phyloP scores from a whole-genome alignment of 2,797 vertebrate species.

The Oreochromis mossambicus region DNA sequence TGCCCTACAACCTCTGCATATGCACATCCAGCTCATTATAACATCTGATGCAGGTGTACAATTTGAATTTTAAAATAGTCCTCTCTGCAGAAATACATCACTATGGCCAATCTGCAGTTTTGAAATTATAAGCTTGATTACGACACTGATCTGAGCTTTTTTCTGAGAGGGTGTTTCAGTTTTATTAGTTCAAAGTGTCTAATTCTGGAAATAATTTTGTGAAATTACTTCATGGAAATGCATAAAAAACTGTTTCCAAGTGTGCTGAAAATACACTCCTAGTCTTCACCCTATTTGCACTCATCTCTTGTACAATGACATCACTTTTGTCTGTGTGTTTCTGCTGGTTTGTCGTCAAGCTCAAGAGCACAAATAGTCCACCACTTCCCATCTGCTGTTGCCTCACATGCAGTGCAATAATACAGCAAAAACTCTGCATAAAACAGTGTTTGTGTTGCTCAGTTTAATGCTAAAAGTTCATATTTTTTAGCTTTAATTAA shows the following conservation, averaged over 20 bases:
- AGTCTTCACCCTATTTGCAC: neutral
- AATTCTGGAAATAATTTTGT: neutral
- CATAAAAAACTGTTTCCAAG: neutral
- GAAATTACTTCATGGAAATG: neutral
- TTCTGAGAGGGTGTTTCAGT: neutral
- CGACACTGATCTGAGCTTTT: neutral
- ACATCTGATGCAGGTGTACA: neutral
- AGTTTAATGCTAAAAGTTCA: neutral
- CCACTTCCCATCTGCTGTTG: neutral
- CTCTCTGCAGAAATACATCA: neutral
- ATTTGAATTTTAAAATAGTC: neutral
- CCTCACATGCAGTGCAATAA: neutral
- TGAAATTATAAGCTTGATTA: neutral
- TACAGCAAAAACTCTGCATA: neutral
- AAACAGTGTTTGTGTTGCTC: neutral
- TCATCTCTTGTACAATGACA: constrained; percentile 1
- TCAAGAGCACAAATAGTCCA: neutral
- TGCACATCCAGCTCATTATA: neutral
- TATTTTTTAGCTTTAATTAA: neutral
- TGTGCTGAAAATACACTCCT: neutral
- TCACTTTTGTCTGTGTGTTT: constrained; percentile 9
- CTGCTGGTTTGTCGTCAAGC: constrained; percentile 1
- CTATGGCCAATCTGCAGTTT: neutral
- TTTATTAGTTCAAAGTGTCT: neutral
- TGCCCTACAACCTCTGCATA: neutral